Percentiles rank a stretch among this genome's conserved stretches.
Conservation (phyloP, 2,113 vertebrate genomes). For the Paedocypris sp. region DNA sequence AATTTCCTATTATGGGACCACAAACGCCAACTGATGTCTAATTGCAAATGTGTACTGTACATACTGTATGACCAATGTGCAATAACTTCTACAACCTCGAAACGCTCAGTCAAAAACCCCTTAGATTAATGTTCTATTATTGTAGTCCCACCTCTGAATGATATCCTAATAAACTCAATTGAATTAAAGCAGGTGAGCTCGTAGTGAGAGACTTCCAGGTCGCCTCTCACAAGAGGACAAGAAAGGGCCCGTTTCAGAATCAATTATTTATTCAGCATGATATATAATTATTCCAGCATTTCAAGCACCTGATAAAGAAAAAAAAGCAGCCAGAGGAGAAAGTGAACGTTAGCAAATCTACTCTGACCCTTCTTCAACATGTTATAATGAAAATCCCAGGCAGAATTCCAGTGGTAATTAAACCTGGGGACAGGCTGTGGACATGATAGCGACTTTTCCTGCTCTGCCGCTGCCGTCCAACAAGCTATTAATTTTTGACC, state of each 20-base stretch:
- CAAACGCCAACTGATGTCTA: too few species aligned
- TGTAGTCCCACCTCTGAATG: not conserved
- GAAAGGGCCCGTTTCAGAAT: conserved; percentile 15
- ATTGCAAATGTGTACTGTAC: too few species aligned
- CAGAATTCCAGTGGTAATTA: conserved; percentile 38
- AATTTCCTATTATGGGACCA: too few species aligned
- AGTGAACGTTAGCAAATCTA: conserved; percentile 34
- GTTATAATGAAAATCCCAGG: conserved; percentile 31
- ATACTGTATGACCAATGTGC: too few species aligned
- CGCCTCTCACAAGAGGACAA: conserved; percentile 18
- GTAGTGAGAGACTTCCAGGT: conserved; percentile 1
- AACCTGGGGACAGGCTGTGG: conserved; percentile 16
- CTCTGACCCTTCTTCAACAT: conserved; percentile 30
- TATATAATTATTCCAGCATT: conserved; percentile 32
- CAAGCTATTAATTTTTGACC: conserved; percentile 35
- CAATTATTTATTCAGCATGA: conserved; percentile 29
- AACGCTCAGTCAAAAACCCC: too few species aligned
- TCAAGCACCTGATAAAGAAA: conserved; percentile 33
- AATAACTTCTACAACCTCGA: too few species aligned
- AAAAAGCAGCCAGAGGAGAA: conserved; percentile 12
- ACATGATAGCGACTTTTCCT: conserved; percentile 25
- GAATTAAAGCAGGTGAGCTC: not conserved
- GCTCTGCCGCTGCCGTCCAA: conserved; percentile 6
- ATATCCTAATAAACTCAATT: not conserved
- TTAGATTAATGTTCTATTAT: too few species aligned